Evolutionary conservation across 2,113 vertebrate species (phyloP).

Genomic region (Pteropus alecto): DNA sequence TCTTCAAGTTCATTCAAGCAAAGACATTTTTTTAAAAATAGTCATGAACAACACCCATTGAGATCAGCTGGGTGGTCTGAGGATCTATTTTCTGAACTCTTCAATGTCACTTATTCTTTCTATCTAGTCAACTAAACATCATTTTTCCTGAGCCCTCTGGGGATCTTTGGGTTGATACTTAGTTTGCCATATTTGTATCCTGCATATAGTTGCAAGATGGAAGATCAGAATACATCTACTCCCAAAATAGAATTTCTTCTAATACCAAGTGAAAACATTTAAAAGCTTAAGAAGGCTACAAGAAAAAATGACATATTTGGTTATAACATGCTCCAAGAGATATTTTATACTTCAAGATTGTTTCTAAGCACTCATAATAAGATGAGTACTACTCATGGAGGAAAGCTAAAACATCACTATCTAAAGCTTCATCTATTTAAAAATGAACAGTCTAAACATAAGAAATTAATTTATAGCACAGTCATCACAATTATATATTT

Average conservation of each 20-base stretch:
- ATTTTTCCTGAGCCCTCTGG: neutral
- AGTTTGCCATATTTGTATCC: neutral
- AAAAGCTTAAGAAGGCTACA: neutral
- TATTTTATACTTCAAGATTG: neutral
- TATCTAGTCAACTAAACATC: conserved; percentile 50
- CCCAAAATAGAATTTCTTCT: neutral
- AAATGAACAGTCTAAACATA: neutral
- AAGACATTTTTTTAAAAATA: conserved; percentile 41
- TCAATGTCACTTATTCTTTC: conserved; percentile 28
- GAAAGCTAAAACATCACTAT: neutral
- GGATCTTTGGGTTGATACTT: neutral
- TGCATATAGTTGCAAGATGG: neutral
- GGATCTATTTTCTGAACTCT: neutral
- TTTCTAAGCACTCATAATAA: neutral
- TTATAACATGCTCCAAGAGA: neutral
- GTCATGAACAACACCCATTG: neutral
- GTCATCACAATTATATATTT: neutral
- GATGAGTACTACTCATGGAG: neutral
- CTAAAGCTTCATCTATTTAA: conserved; percentile 21
- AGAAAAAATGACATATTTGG: neutral
- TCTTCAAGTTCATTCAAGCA: conserved; percentile 41
- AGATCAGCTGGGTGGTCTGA: neutral
- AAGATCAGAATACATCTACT: neutral
- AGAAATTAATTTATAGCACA: neutral
- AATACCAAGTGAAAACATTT: neutral